Base-by-base conservation (phyloP, 2,888 invertebrate genomes). In the Ennomos erosarius region DNA sequence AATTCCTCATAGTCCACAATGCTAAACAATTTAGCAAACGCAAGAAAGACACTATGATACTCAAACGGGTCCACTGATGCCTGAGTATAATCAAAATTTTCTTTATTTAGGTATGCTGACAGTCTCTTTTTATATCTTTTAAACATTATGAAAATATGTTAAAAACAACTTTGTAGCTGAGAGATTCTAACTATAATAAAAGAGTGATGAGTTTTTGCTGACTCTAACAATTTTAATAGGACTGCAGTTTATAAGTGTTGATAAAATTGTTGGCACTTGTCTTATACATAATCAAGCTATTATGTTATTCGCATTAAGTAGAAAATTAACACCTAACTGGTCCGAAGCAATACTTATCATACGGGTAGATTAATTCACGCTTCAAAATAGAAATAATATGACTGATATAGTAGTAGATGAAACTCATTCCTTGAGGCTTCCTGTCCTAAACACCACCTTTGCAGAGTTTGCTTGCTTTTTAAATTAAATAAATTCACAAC, bases 61-160 rank as follows among this genome's bases (percentile, higher is more conserved):
- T 52, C 44, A 11, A 42, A 43, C 9, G 53, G 53, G 9, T 53
- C 48, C 0, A 58, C 34, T 12, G 1, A 1, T 12, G 46, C 49
- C 37, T 37, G 35, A 9, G 39, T 33, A 9, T 50, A 8, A 34
- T 50, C 26, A 13, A 59, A 50, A 10, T 54, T 13, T 9, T 46
- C 38, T 50, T 34, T 59, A 36, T 59, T 50, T 10, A 59, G 1
- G 26, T 59, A 59, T 8, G 16, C 6, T 12, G 37, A n/a, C 36
- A 42, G 42, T n/a, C 42, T 45, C 16, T 38, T 34, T 40, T 46
- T 46, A 10, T 39, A 56, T n/a, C 8, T 9, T 11, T 1, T 8
- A 3, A 39, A 10, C 56, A 56, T 56, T 1, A 11, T 48, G 10
- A 40, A 11, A 35, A 37, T 44, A 5, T 34, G 43, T 44, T 34